Evolutionary conservation across 2,113 vertebrate genomes (phyloP).

Genomic region (Zosterops pallidus): DNA sequence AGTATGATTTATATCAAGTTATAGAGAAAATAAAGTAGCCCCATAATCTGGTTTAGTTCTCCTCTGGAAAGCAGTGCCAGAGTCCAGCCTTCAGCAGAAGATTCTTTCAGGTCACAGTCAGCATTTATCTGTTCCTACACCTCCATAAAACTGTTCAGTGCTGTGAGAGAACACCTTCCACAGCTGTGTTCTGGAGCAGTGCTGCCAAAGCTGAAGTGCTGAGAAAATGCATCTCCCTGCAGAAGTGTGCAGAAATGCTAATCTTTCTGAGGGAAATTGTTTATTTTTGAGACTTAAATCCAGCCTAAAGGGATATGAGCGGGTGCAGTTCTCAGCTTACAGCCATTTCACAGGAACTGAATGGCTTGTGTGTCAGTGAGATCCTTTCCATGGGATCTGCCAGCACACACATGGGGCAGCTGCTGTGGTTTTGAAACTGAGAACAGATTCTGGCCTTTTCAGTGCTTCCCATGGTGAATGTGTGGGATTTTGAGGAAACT

Average conservation of each 20-base stretch:
- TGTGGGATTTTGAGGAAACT: neutral
- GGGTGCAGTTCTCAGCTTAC: neutral
- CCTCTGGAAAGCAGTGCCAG: neutral
- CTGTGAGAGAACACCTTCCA: neutral
- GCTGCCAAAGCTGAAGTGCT: neutral
- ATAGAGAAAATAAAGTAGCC: neutral
- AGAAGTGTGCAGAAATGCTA: neutral
- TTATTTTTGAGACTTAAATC: neutral
- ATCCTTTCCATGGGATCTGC: neutral
- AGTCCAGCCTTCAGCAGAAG: neutral
- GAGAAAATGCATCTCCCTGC: neutral
- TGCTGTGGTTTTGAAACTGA: neutral
- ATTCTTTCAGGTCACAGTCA: neutral
- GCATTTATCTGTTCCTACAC: neutral
- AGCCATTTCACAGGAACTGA: neutral
- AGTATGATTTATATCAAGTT: neutral
- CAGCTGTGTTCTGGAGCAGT: neutral
- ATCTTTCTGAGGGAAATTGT: neutral
- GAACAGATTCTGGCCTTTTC: neutral
- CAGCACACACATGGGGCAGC: rapidly evolving
- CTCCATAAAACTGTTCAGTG: neutral
- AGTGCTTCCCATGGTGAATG: rapidly evolving
- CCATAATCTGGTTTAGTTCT: neutral
- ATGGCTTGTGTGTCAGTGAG: rapidly evolving
- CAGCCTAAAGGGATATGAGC: neutral